Evolutionary conservation across 2,797 vertebrate species (phyloP).

Genomic region (Acanthornis magna): DNA sequence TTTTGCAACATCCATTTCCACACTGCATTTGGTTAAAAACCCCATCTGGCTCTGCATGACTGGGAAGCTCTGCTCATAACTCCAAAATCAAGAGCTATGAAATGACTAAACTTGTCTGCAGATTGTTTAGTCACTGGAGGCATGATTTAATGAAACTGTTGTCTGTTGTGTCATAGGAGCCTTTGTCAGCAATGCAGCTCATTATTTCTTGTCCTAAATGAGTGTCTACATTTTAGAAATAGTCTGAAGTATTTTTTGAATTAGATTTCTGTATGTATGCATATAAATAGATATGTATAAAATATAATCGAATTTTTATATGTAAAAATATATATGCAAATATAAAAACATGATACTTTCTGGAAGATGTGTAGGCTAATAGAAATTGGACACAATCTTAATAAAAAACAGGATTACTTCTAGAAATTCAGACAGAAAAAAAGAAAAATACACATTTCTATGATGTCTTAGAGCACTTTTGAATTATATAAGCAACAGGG

Average conservation of each 20-base stretch:
- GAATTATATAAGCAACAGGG: background rate
- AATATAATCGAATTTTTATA: background rate
- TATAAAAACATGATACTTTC: background rate
- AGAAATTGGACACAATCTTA: slow-evolving; percentile 7
- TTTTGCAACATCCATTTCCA: background rate
- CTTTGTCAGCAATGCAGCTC: background rate
- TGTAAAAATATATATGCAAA: background rate
- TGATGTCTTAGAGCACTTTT: background rate
- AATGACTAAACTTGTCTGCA: background rate
- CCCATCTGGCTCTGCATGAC: background rate
- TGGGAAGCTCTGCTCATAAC: background rate
- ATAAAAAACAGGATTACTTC: background rate
- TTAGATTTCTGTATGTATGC: background rate
- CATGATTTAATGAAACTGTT: slow-evolving; percentile 16
- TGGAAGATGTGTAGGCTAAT: background rate
- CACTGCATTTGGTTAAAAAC: background rate
- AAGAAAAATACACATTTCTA: background rate
- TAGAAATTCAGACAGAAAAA: background rate
- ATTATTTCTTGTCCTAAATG: slow-evolving; percentile 15
- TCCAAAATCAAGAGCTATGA: background rate
- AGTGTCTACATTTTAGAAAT: slow-evolving; percentile 1
- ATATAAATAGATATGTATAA: background rate
- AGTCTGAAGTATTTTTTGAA: background rate
- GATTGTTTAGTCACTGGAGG: slow-evolving; percentile 5
- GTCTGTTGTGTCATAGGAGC: background rate